Conservation (phyloP, 35 echinoderm and acorn worm genomes). For the Amphiura filiformis region DNA sequence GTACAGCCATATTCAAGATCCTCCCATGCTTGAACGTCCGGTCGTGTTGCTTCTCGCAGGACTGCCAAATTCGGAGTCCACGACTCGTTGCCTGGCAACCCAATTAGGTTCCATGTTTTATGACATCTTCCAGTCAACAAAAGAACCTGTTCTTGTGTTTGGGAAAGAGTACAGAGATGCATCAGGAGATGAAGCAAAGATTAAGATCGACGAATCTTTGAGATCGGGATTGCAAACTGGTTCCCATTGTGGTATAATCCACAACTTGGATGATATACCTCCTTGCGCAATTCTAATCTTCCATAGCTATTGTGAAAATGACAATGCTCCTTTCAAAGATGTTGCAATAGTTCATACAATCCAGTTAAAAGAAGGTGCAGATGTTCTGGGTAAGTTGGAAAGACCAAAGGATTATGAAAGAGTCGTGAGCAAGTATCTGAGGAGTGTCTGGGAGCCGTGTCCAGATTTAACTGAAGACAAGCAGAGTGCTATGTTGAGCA, state of each 20-base stretch:
- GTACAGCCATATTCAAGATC: neutral
- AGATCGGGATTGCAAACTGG: neutral
- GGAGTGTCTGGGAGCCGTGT: slow-evolving; percentile 46
- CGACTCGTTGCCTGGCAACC: neutral
- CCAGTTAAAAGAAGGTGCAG: neutral
- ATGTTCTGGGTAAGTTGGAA: neutral
- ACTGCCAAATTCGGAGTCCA: neutral
- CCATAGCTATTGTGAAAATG: slow-evolving; percentile 76
- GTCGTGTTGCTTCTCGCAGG: neutral
- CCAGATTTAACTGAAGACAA: slow-evolving; percentile 47
- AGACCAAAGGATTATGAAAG: slow-evolving; percentile 9
- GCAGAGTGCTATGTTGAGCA: slow-evolving; percentile 62
- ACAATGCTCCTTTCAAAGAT: slow-evolving; percentile 66
- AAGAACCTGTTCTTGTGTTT: neutral
- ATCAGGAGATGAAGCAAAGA: neutral
- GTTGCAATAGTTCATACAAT: slow-evolving; percentile 53
- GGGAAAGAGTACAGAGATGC: neutral
- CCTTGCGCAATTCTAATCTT: slow-evolving; percentile 67
- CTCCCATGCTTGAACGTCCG: neutral
- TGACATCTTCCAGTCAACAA: neutral
- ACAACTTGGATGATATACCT: slow-evolving; percentile 56
- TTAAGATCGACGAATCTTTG: neutral
- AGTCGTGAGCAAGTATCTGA: slow-evolving; percentile 30
- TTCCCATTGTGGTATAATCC: slow-evolving; percentile 23
- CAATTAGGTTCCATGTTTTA: neutral